Evolutionary conservation across 2,113 vertebrate species (phyloP), one percentile per base, ranked within the genome.

Genomic region (Daphoenositta chrysoptera): DNA sequence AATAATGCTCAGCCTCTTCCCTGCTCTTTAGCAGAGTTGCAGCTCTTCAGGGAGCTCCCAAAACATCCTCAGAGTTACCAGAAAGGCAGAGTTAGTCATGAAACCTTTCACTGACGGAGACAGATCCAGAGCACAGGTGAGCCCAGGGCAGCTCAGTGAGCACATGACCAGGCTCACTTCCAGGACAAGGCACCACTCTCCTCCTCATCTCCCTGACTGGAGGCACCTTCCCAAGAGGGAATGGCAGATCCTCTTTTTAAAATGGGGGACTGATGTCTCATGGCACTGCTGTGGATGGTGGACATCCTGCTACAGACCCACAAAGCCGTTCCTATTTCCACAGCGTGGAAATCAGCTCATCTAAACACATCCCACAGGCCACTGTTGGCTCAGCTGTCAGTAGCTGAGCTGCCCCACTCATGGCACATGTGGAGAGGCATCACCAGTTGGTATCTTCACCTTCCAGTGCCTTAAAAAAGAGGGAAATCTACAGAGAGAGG

Each of bases 41-140:
- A 89, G 64, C 60, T 60, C 40, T 47, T 31, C 53, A 39, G 54
- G 56, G 68, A 58, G 75, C 63, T 83, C 63, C 66, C 50, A n/a
- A 37, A 83, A 57, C 87, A 83, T 77, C 71, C 63, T 90, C 56
- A 47, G 77, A 75, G 30, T n/a, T 85, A 42, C 66, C 2, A 6
- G 70, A 76, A 94, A 54, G 45, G 82, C 81, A 65, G 42, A 78
- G 23, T 85, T 71, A 87, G 23, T 91, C 37, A 87, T 21, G 63
- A 92, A 82, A 50, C 33, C 27, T 87, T 79, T 53, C 12, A 61
- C 21, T 69, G 91, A 42, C 9, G 33, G 80, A 75, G 56, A 28
- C 7, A 63, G 66, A 40, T 53, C 51, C 73, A 60, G 58, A 84
- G 37, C 40, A 56, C 0, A 31, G 56, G 57, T 68, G 53, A 94